phyloP scores from a whole-genome alignment of 2,888 invertebrate genomes.

The Selenia dentaria region DNA sequence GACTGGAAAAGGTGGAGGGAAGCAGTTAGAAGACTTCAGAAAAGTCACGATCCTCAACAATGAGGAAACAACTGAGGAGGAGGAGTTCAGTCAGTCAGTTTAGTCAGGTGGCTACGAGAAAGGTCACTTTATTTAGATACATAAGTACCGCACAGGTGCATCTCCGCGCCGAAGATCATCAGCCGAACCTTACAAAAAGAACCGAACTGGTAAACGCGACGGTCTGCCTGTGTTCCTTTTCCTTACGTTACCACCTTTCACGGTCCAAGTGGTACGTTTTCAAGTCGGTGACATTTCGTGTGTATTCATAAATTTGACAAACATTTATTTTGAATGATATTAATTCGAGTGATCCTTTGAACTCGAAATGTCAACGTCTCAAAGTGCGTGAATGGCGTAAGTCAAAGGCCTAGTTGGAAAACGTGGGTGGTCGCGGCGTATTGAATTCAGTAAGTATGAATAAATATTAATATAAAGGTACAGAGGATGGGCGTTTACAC shows the following conservation, averaged over 20 bases:
- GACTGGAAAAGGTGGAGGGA: too few species aligned
- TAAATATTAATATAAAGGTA: background rate
- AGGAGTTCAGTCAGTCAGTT: too few species aligned
- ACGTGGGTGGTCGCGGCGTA: background rate
- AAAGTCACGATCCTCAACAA: too few species aligned
- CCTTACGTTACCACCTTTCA: background rate
- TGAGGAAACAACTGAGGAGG: too few species aligned
- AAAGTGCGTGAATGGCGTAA: conserved; percentile 7
- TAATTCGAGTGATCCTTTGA: conserved; percentile 18
- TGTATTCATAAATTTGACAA: conserved; percentile 12
- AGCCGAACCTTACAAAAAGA: too few species aligned
- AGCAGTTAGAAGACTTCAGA: too few species aligned
- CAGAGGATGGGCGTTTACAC: too few species aligned
- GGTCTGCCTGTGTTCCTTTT: background rate
- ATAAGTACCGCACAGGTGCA: too few species aligned
- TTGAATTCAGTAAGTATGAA: conserved; percentile 2
- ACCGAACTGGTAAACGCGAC: too few species aligned
- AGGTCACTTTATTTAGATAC: too few species aligned
- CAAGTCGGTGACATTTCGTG: conserved; percentile 5
- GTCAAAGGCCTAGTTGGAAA: conserved; percentile 7
- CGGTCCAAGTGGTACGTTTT: conserved; percentile 7
- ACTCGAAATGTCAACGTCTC: conserved; percentile 17
- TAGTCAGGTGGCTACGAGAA: too few species aligned
- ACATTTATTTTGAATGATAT: conserved; percentile 9
- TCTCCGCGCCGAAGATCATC: too few species aligned